phyloP scores from a whole-genome alignment of 2,797 vertebrate genomes.

The Sylvia borin region DNA sequence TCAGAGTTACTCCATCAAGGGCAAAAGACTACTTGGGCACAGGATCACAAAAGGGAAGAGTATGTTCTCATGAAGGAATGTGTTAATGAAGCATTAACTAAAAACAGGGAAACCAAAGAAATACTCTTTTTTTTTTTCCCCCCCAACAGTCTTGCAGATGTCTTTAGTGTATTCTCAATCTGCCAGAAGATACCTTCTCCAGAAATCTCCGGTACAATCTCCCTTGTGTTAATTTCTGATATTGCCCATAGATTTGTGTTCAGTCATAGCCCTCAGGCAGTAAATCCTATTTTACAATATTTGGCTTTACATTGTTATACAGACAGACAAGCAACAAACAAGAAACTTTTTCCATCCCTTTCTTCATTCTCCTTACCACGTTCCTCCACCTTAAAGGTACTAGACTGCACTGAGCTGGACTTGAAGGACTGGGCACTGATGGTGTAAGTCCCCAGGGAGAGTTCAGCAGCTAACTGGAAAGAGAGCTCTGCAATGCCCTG shows the following conservation, averaged over 20 bases:
- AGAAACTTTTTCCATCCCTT: neutral
- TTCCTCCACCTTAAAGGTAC: constrained; percentile 68
- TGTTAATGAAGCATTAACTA: neutral
- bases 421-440: neutral
- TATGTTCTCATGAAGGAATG: neutral
- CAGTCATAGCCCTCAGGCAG: neutral
- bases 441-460: constrained; percentile 63
- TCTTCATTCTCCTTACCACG: constrained; percentile 36
- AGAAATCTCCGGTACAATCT: neutral
- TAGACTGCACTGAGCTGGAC: neutral
- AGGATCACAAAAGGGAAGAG: neutral
- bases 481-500: constrained; percentile 70
- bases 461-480: constrained; percentile 61
- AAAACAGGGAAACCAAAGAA: neutral
- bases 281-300: neutral
- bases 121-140: rapidly evolving
- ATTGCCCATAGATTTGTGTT: neutral
- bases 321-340: neutral
- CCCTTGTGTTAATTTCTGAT: neutral
- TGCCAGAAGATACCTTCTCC: neutral
- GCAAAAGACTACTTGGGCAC: neutral
- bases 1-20: neutral
- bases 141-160: neutral
- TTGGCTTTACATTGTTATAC: neutral
- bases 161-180: neutral